phyloP scores from a whole-genome alignment of 2,113 vertebrate genomes.

The Panurus biarmicus region DNA sequence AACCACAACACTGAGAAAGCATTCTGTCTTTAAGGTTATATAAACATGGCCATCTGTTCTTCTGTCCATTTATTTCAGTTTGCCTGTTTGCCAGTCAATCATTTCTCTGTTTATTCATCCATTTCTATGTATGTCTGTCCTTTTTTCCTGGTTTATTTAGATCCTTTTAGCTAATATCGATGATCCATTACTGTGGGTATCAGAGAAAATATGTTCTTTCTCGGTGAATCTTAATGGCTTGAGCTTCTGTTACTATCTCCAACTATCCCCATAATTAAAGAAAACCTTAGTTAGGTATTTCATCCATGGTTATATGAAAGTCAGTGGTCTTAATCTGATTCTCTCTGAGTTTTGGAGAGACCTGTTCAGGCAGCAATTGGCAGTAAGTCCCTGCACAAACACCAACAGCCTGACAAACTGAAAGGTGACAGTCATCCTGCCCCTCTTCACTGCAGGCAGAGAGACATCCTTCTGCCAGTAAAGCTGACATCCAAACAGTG shows the following conservation, averaged over 20 bases:
- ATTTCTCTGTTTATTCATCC: neutral
- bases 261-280: neutral
- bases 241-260: neutral
- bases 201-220: neutral
- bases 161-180: neutral
- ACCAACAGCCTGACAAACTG: neutral
- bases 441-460: neutral
- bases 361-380: neutral
- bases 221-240: neutral
- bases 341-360: neutral
- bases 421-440: neutral
- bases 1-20: neutral
- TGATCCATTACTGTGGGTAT: neutral
- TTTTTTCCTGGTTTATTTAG: neutral
- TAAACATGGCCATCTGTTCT: neutral
- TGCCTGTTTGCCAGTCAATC: neutral
- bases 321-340: neutral
- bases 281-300: neutral
- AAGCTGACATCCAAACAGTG: neutral
- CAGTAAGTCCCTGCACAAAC: neutral
- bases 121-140: neutral
- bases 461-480: neutral
- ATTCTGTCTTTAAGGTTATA: neutral
- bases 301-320: neutral
- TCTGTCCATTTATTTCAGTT: neutral